Conservation (phyloP, 53 echinoderm and acorn worm species). For the Temnopleurus reevesii region DNA sequence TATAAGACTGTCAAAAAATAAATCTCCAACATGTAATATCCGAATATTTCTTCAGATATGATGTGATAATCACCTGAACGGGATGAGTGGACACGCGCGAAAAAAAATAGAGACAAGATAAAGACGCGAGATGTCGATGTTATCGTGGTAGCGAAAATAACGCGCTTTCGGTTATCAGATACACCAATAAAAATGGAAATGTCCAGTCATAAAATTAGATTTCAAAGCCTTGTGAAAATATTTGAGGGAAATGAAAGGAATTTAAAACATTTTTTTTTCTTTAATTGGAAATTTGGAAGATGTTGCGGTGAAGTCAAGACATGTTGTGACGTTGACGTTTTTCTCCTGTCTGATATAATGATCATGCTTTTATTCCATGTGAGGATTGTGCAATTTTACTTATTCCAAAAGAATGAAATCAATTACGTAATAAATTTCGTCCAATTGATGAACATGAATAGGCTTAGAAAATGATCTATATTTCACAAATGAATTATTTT, state of each 20-base stretch:
- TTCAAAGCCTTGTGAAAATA: slow-evolving; percentile 9
- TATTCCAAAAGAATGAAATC: no score
- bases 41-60: neutral
- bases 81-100: slow-evolving; percentile 1
- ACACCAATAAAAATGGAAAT: slow-evolving; percentile 32
- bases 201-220: neutral
- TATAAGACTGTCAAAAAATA: slow-evolving; percentile 32
- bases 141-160: neutral
- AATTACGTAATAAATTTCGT: no score
- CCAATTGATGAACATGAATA: no score
- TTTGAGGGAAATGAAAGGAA: neutral
- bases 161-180: slow-evolving; percentile 4
- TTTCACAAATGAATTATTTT: no score
- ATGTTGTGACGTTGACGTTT: no score
- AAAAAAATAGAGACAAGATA: no score
- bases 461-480: no score
- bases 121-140: neutral
- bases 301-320: neutral
- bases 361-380: no score
- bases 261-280: neutral
- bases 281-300: neutral
- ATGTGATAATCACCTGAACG: neutral
- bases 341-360: no score
- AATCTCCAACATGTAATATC: neutral
- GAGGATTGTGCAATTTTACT: no score